Conservation (phyloP, 2,797 vertebrate species). For the Aselliscus stoliczkanus region DNA sequence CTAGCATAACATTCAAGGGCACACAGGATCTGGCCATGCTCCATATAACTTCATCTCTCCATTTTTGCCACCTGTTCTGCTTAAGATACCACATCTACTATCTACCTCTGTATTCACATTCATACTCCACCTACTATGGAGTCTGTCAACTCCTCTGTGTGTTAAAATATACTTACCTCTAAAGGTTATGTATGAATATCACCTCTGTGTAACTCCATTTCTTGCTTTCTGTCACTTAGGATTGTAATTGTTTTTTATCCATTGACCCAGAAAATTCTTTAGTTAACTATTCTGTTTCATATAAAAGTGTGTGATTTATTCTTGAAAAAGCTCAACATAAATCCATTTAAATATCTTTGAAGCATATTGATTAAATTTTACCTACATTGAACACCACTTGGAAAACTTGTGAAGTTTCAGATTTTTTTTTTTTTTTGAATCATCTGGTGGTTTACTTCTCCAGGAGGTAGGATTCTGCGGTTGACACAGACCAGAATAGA, state of each 20-base stretch:
- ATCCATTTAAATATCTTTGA: not conserved
- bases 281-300: not conserved
- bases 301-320: not conserved
- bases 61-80: not conserved
- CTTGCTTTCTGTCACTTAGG: not conserved
- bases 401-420: not conserved
- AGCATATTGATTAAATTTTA: not conserved
- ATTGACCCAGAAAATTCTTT: not conserved
- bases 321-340: not conserved
- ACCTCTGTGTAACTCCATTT: not conserved
- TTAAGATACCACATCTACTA: not conserved
- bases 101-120: not conserved
- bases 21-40: not conserved
- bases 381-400: not conserved
- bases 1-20: not conserved
- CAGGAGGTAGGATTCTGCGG: conserved; percentile 91
- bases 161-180: not conserved
- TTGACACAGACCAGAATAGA: conserved; percentile 84
- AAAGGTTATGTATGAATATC: not conserved
- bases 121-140: not conserved
- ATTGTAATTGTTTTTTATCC: not conserved
- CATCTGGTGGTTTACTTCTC: conserved; percentile 22
- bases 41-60: not conserved
- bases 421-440: not conserved
- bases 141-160: not conserved